phyloP scores from a whole-genome alignment of 2,113 vertebrate genomes.

The Platichthys flesus region DNA sequence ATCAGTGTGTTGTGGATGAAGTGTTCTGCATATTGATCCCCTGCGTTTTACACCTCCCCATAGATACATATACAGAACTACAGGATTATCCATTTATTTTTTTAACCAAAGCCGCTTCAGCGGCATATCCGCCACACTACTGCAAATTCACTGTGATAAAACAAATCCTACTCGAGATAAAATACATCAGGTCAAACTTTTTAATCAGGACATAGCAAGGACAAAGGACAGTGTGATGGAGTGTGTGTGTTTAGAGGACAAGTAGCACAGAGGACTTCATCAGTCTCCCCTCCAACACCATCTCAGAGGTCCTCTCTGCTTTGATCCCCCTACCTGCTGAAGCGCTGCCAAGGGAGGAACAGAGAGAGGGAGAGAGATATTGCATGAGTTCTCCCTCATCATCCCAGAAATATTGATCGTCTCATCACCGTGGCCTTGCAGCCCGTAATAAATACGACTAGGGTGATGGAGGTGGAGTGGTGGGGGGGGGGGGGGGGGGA shows the following conservation, averaged over 20 bases:
- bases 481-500: slow-evolving; percentile 28
- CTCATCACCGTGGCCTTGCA: slow-evolving; percentile 79
- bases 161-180: slow-evolving; percentile 63
- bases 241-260: slow-evolving; percentile 79
- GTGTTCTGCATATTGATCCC: slow-evolving; percentile 20
- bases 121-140: slow-evolving; percentile 17
- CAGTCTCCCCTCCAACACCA: slow-evolving; percentile 73
- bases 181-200: slow-evolving; percentile 76
- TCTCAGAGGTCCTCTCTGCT: slow-evolving; percentile 77
- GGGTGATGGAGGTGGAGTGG: slow-evolving; percentile 50
- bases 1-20: slow-evolving; percentile 5
- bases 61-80: not conserved
- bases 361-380: slow-evolving; percentile 56
- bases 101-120: slow-evolving; percentile 23
- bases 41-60: not conserved
- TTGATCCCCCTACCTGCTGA: slow-evolving; percentile 77
- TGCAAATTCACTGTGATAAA: slow-evolving; percentile 40
- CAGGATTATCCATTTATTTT: slow-evolving; percentile 11
- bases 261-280: slow-evolving; percentile 74
- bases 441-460: slow-evolving; percentile 80
- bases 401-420: slow-evolving; percentile 81
- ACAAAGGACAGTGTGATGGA: slow-evolving; percentile 76
- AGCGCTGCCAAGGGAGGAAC: slow-evolving; percentile 75
- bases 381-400: slow-evolving; percentile 75
- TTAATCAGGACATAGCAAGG: slow-evolving; percentile 80